A percentile compares a stretch with the other conserved stretches of the same genome.
phyloP scores from a whole-genome alignment of 2,888 invertebrate genomes.

The Aphidius colemani region DNA sequence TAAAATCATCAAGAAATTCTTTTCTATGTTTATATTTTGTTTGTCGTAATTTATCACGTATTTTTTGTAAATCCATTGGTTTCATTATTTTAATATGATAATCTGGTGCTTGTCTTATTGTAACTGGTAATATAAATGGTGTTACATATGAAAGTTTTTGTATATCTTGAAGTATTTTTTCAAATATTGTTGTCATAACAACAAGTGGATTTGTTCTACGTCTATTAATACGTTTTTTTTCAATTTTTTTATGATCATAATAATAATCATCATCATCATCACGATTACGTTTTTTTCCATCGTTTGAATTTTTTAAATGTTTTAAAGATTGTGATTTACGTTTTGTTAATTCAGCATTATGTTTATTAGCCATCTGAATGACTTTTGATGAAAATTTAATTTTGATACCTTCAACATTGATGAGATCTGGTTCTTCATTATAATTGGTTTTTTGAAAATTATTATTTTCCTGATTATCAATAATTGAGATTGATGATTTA shows the following conservation, averaged over 20 bases:
- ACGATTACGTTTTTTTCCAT: slow-evolving; percentile 68
- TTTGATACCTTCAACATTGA: slow-evolving; percentile 94
- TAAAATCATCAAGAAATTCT: slow-evolving; percentile 92
- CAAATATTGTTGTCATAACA: slow-evolving; percentile 87
- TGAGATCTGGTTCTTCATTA: slow-evolving; percentile 80
- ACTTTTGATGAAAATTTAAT: slow-evolving; percentile 87
- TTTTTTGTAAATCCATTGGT: slow-evolving; percentile 97
- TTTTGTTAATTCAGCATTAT: slow-evolving; percentile 86
- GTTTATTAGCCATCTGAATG: slow-evolving; percentile 68
- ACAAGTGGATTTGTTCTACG: slow-evolving; percentile 95
- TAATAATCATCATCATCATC: slow-evolving; percentile 88
- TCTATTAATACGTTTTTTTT: slow-evolving; percentile 79
- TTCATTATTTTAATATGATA: slow-evolving; percentile 89
- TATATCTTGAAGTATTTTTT: slow-evolving; percentile 90
- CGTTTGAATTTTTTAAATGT: slow-evolving; percentile 76
- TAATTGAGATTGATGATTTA: slow-evolving; percentile 64
- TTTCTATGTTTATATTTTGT: slow-evolving; percentile 94
- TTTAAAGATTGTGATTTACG: slow-evolving; percentile 77
- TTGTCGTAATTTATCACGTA: slow-evolving; percentile 85
- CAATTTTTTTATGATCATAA: slow-evolving; percentile 66
- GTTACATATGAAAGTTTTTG: slow-evolving; percentile 88
- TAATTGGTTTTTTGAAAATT: slow-evolving; percentile 40
- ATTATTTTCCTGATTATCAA: slow-evolving; percentile 53
- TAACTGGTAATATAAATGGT: slow-evolving; percentile 93
- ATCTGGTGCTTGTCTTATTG: slow-evolving; percentile 89